Evolutionary conservation across 1,140 invertebrate species (phyloP).

Genomic region (Pseudomyrmex sp.): DNA sequence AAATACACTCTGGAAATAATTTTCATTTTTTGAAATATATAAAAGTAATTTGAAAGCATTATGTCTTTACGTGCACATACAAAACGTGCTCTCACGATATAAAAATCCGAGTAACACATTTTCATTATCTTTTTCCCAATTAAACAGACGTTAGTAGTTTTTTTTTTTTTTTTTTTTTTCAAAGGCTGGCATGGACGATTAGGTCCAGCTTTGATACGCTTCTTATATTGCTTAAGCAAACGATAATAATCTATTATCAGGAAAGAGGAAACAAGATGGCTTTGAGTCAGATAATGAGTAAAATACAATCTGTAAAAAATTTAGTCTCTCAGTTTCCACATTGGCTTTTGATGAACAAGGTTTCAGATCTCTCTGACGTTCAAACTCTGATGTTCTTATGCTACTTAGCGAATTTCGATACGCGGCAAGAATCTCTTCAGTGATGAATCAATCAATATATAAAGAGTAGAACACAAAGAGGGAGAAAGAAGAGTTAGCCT

Average conservation of each 20-base stretch:
- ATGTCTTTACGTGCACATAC: background rate
- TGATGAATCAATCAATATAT: background rate
- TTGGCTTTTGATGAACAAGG: background rate
- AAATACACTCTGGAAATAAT: background rate
- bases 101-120: too few relatives aligned
- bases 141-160: too few relatives aligned
- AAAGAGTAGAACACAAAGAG: background rate
- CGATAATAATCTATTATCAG: background rate
- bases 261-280: background rate
- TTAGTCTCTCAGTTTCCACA: background rate
- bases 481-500: slow-evolving; percentile 4
- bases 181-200: background rate
- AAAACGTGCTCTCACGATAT: background rate
- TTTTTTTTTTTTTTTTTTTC: too few relatives aligned
- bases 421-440: background rate
- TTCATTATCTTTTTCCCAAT: too few relatives aligned
- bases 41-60: background rate
- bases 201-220: background rate
- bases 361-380: background rate
- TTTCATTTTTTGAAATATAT: background rate
- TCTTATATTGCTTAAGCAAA: background rate
- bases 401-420: slow-evolving; percentile 1
- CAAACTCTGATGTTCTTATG: background rate
- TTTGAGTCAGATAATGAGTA: background rate
- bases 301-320: background rate